Percentiles rank a stretch among this genome's conserved stretches.
These are phyloP conservation scores for Corythoichthys haematopterus DNA, from an alignment of 2,113 vertebrate genomes.

Conservation along the genomic window DNA sequence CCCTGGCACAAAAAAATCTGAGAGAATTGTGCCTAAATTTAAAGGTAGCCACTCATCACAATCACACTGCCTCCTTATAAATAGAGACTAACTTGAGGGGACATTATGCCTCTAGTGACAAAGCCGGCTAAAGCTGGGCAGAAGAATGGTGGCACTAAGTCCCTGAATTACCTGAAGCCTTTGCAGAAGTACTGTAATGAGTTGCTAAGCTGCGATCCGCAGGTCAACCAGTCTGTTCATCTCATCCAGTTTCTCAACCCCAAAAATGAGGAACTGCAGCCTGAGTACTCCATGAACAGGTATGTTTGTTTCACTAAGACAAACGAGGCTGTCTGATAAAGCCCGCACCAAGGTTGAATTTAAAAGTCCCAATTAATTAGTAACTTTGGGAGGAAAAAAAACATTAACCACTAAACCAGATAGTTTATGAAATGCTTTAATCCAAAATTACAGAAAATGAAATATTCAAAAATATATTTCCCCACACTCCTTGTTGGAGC, in stretches of 20 bases:
- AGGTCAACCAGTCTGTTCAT: conserved; percentile 55
- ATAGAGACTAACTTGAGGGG: neutral
- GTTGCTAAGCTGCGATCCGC: conserved; percentile 63
- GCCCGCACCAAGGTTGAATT: neutral
- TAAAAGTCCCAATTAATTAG: neutral
- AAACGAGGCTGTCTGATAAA: neutral
- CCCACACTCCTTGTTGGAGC: neutral
- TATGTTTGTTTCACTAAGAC: conserved; percentile 33
- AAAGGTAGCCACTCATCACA: conserved; percentile 32
- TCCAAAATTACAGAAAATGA: neutral
- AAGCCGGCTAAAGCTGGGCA: neutral
- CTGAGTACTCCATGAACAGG: conserved; percentile 78
- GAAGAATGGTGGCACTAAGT: conserved; percentile 42
- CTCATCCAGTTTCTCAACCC: conserved; percentile 80
- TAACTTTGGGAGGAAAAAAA: neutral
- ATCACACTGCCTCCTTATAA: too few relatives aligned
- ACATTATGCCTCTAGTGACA: conserved; percentile 31
- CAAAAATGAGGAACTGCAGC: conserved; percentile 74
- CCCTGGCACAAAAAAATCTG: conserved; percentile 64
- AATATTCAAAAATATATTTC: too few relatives aligned
- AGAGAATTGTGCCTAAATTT: conserved; percentile 67
- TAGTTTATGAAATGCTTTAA: neutral
- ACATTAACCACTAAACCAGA: too few relatives aligned
- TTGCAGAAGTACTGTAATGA: conserved; percentile 76
- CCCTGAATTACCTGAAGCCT: conserved; percentile 59